These are phyloP conservation scores for Trochalopteron elliotii DNA, from an alignment of 2,113 vertebrate species.

Conservation along the genomic window DNA sequence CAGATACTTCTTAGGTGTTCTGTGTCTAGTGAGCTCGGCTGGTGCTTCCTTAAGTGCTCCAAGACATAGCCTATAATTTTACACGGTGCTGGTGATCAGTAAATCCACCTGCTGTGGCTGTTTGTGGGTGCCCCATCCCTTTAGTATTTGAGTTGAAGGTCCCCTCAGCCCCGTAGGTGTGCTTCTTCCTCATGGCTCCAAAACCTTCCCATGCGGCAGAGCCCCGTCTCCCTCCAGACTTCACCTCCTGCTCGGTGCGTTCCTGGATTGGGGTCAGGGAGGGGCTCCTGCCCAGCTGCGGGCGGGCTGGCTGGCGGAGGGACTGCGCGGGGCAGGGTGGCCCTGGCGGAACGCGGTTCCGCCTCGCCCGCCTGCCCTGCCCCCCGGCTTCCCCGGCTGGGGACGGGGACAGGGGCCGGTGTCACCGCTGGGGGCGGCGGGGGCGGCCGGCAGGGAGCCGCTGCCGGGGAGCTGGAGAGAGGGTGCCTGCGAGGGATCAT, in stretches of 20 bases:
- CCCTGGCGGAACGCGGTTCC: background rate
- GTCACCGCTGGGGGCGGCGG: background rate
- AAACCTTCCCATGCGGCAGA: background rate
- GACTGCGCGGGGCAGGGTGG: background rate
- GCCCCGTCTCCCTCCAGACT: background rate
- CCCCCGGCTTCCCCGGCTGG: background rate
- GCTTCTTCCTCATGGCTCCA: background rate
- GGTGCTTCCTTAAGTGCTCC: background rate
- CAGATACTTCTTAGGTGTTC: background rate
- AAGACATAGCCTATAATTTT: background rate
- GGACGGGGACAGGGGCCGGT: background rate
- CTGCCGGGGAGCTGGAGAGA: background rate
- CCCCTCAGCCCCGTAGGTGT: background rate
- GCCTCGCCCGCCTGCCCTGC: background rate
- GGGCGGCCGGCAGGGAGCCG: background rate
- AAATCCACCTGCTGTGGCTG: background rate
- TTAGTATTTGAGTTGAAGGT: background rate
- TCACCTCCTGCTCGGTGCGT: background rate
- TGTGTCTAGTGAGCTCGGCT: background rate
- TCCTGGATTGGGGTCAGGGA: background rate
- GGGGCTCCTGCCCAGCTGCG: background rate
- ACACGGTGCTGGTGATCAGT: too few relatives aligned
- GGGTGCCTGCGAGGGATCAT: background rate
- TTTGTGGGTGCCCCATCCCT: background rate
- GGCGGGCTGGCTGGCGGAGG: background rate